Evolutionary conservation across 1,140 invertebrate species (phyloP).

Genomic region (Zaprionus camerounensis): DNA sequence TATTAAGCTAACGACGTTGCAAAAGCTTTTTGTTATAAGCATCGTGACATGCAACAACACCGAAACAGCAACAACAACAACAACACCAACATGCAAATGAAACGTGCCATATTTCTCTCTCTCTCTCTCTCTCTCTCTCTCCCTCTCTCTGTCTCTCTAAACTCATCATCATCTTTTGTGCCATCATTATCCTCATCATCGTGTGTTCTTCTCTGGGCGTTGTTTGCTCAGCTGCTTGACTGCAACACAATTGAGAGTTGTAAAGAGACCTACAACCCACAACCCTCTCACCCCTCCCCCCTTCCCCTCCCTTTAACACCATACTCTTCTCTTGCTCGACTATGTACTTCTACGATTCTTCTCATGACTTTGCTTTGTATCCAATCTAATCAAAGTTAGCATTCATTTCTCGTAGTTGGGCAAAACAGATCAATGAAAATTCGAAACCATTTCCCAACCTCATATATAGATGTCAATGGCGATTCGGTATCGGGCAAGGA

Average conservation of each 20-base stretch:
- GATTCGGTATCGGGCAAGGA: neutral
- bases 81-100: constrained; percentile 17
- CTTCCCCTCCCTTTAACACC: too few species aligned
- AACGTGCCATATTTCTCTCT: constrained; percentile 7
- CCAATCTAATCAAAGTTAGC: constrained; percentile 12
- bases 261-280: neutral
- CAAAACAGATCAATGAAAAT: neutral
- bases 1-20: constrained; percentile 78
- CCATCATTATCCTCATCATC: constrained; percentile 7
- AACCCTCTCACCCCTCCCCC: neutral
- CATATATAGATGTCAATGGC: neutral
- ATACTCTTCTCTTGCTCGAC: too few species aligned
- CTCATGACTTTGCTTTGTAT: constrained; percentile 18
- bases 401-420: neutral
- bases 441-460: neutral
- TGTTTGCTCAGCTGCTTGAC: constrained; percentile 37
- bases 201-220: neutral
- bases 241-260: constrained; percentile 30
- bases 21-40: constrained; percentile 70
- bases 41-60: constrained; percentile 25
- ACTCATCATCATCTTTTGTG: constrained; percentile 12
- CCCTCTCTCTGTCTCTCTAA: neutral
- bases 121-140: neutral
- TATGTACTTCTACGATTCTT: neutral
- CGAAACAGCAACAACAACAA: constrained; percentile 25